phyloP scores from a whole-genome alignment of 2,113 vertebrate species.

The Pelvicachromis taeniatus region DNA sequence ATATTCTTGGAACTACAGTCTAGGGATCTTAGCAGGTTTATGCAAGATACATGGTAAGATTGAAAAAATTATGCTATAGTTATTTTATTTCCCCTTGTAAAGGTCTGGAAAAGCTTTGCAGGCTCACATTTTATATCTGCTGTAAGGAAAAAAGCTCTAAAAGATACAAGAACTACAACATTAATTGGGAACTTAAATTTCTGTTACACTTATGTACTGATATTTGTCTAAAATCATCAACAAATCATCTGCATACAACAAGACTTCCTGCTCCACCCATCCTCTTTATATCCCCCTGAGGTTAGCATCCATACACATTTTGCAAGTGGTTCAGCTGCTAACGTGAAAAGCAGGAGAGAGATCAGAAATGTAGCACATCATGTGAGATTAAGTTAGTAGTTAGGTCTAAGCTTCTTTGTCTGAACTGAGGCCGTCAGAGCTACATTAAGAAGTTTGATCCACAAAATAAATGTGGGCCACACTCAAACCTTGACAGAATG shows the following conservation, averaged over 20 bases:
- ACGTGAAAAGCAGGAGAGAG: not conserved
- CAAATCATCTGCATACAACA: not conserved
- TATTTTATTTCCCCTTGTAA: not conserved
- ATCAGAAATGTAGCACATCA: not conserved
- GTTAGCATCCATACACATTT: not conserved
- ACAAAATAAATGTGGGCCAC: not conserved
- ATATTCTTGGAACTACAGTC: not conserved
- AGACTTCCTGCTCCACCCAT: not conserved
- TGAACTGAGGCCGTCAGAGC: not conserved
- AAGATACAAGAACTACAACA: not conserved
- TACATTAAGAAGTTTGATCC: not conserved
- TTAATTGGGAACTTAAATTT: not conserved
- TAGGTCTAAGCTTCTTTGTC: not conserved
- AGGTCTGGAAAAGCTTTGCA: rapidly evolving
- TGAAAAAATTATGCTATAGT: not conserved
- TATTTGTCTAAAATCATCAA: rapidly evolving
- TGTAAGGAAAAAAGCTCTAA: not conserved
- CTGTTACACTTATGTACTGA: not conserved
- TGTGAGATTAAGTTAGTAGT: not conserved
- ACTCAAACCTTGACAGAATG: not conserved
- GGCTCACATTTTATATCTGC: not conserved
- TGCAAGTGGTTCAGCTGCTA: not conserved
- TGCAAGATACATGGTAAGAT: not conserved
- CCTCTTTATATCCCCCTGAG: not conserved
- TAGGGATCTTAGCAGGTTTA: not conserved